phyloP scores from a whole-genome alignment of 1,140 invertebrate genomes.

The Episyrphus balteatus region DNA sequence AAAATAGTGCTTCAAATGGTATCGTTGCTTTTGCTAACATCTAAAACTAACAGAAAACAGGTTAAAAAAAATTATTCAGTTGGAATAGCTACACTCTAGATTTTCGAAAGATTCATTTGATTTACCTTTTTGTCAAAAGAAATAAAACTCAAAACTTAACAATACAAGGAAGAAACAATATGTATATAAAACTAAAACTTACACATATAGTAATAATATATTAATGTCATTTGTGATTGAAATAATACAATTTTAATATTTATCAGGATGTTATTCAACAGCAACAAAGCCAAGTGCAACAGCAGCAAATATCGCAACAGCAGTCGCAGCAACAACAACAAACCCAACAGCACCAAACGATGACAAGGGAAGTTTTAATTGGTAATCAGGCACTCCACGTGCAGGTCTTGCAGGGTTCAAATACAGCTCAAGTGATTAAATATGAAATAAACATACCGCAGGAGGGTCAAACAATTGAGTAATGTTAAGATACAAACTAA shows the following conservation, averaged over 20 bases:
- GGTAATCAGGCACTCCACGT: slow-evolving; percentile 17
- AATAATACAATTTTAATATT: not conserved
- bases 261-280: slow-evolving; percentile 10
- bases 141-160: slow-evolving; percentile 26
- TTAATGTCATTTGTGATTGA: not conserved
- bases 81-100: no score
- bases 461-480: slow-evolving; percentile 11
- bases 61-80: no score
- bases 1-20: no score
- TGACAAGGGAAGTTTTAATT: slow-evolving; percentile 14
- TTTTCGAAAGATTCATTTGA: no score
- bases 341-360: slow-evolving; percentile 20
- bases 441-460: slow-evolving; percentile 19
- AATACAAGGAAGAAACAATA: slow-evolving; percentile 19
- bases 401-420: slow-evolving; percentile 15
- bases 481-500: not conserved
- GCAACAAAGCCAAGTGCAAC: slow-evolving; percentile 23
- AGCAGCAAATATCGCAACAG: slow-evolving; percentile 18
- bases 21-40: no score
- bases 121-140: slow-evolving; percentile 26
- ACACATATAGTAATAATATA: not conserved
- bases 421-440: slow-evolving; percentile 15
- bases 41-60: no score
- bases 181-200: not conserved
- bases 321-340: slow-evolving; percentile 14